phyloP scores from a whole-genome alignment of 2,888 invertebrate genomes.

The Euproctis similis region DNA sequence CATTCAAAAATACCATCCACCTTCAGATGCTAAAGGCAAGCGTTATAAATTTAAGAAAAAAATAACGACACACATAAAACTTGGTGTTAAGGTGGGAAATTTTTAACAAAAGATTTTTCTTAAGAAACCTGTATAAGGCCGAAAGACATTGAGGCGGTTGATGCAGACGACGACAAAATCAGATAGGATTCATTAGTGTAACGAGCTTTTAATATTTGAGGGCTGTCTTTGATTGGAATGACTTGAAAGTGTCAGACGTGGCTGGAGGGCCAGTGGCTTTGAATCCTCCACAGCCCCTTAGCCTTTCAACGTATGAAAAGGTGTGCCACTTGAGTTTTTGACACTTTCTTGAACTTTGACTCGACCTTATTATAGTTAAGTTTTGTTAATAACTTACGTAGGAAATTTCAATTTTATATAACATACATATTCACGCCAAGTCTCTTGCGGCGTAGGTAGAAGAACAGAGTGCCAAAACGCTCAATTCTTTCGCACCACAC shows the following conservation, averaged over 20 bases:
- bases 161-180: slow-evolving; percentile 56
- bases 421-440: too few species aligned
- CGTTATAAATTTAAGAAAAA: slow-evolving; percentile 2
- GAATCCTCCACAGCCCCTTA: slow-evolving; percentile 31
- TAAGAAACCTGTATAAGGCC: slow-evolving; percentile 43
- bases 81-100: too few species aligned
- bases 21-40: too few species aligned
- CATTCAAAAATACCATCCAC: too few species aligned
- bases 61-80: slow-evolving; percentile 11
- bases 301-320: slow-evolving; percentile 31
- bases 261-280: slow-evolving; percentile 41
- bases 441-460: too few species aligned
- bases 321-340: slow-evolving; percentile 37
- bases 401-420: too few species aligned
- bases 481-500: too few species aligned
- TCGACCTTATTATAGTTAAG: too few species aligned
- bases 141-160: slow-evolving; percentile 51
- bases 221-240: slow-evolving; percentile 63
- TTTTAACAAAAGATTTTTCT: slow-evolving; percentile 52
- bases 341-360: slow-evolving; percentile 33
- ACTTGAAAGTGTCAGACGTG: slow-evolving; percentile 56
- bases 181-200: slow-evolving; percentile 76
- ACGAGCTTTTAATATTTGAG: slow-evolving; percentile 74
- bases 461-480: too few species aligned
- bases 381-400: too few species aligned